Evolutionary conservation across 2,888 invertebrate genomes (phyloP).

Genomic region (Melieria crassipennis): DNA sequence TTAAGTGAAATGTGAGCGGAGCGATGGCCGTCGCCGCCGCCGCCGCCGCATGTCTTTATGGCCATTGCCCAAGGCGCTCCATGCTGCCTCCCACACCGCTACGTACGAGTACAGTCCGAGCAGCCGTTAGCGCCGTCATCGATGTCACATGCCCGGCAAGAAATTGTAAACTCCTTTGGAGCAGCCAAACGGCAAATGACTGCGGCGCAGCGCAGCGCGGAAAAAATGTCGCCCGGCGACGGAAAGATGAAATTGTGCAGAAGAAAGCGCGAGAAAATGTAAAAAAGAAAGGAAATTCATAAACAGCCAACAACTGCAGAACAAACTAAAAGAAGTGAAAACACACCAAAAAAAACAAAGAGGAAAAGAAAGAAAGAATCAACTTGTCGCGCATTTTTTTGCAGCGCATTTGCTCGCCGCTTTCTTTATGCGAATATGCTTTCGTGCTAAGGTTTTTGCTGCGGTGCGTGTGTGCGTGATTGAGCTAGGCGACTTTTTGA

Average conservation of each 20-base stretch:
- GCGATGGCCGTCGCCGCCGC: too few relatives aligned
- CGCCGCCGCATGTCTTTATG: too few relatives aligned
- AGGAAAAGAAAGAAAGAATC: neutral
- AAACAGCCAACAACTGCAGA: neutral
- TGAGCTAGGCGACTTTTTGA: slow-evolving; percentile 5
- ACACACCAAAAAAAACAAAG: slow-evolving; percentile 1
- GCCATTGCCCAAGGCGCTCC: neutral
- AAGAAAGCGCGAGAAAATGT: slow-evolving; percentile 26
- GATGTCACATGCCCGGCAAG: slow-evolving; percentile 26
- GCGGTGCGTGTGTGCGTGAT: too few relatives aligned
- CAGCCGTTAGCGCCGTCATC: slow-evolving; percentile 14
- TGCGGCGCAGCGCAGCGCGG: slow-evolving; percentile 10
- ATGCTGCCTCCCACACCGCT: neutral
- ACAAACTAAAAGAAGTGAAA: neutral
- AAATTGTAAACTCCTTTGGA: slow-evolving; percentile 23
- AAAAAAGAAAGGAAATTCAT: slow-evolving; percentile 11
- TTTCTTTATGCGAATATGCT: neutral
- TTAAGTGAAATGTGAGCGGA: slow-evolving; percentile 18
- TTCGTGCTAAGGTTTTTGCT: too few relatives aligned
- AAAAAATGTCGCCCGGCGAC: slow-evolving; percentile 12
- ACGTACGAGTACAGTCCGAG: neutral
- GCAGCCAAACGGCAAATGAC: slow-evolving; percentile 8
- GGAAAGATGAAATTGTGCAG: slow-evolving; percentile 34
- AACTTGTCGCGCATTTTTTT: slow-evolving; percentile 1
- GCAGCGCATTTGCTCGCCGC: neutral